Percentiles rank a stretch among this genome's conserved stretches.
phyloP scores from a whole-genome alignment of 2,888 invertebrate genomes.

The Linnaemya vulpina region DNA sequence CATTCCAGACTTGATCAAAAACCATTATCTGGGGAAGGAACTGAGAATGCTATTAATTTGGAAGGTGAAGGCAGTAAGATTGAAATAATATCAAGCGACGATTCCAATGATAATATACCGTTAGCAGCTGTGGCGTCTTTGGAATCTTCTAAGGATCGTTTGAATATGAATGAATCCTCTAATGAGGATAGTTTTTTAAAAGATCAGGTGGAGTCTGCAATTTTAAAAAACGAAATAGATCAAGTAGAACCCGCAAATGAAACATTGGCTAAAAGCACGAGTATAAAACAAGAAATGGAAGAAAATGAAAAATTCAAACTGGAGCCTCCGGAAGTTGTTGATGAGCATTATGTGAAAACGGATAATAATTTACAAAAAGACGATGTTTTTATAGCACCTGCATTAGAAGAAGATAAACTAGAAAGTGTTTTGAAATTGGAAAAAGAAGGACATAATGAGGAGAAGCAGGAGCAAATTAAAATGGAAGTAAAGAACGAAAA shows the following conservation, averaged over 20 bases:
- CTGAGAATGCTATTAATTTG: constrained; percentile 9
- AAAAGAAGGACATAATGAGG: constrained; percentile 34
- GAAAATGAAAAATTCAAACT: constrained; percentile 43
- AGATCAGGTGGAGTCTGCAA: constrained; percentile 72
- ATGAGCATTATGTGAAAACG: not conserved
- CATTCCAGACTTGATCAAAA: not conserved
- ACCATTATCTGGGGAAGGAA: not conserved
- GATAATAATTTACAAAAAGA: constrained; percentile 14
- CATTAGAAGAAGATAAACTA: constrained; percentile 34
- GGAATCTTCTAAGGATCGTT: constrained; percentile 76
- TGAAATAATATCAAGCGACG: constrained; percentile 79
- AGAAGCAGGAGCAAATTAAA: constrained; percentile 29
- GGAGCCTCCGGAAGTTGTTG: constrained; percentile 30
- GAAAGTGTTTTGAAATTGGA: constrained; percentile 39
- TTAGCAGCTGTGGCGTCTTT: constrained; percentile 78
- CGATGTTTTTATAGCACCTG: constrained; percentile 50
- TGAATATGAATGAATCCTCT: constrained; percentile 58
- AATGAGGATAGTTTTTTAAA: constrained; percentile 63
- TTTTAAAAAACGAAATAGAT: constrained; percentile 60
- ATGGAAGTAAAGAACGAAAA: constrained; percentile 32
- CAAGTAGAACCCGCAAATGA: constrained; percentile 54
- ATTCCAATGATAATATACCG: constrained; percentile 81
- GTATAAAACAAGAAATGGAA: constrained; percentile 52
- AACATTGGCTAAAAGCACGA: constrained; percentile 38
- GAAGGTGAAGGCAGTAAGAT: constrained; percentile 60